Evolutionary conservation across 2,797 vertebrate genomes (phyloP).

Genomic region (Bovichtus diacanthus): DNA sequence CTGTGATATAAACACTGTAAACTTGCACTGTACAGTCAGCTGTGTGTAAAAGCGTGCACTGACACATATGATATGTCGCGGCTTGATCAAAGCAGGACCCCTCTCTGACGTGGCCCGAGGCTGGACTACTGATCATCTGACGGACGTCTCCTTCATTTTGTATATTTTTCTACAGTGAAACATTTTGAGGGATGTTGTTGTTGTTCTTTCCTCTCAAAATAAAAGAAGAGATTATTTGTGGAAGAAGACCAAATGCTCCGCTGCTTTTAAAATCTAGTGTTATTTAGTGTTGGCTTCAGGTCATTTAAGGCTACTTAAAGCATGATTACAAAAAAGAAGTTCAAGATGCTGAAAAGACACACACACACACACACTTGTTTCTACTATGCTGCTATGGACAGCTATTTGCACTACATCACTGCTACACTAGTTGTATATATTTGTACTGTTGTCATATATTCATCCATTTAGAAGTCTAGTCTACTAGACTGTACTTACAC

Average conservation of each 20-base stretch:
- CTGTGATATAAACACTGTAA: not conserved
- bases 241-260: no score
- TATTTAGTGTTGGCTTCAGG: not conserved
- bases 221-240: constrained; percentile 8
- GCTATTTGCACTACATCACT: no score
- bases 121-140: not conserved
- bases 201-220: constrained; percentile 24
- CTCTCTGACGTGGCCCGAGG: not conserved
- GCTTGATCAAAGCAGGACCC: not conserved
- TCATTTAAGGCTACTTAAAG: not conserved
- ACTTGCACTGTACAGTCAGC: constrained; percentile 11
- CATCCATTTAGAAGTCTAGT: no score
- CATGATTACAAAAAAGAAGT: not conserved
- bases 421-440: no score
- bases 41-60: constrained; percentile 1
- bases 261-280: no score
- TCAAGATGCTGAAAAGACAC: no score
- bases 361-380: no score
- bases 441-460: no score
- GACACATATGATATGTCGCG: not conserved
- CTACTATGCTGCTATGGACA: no score
- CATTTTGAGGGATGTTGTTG: not conserved
- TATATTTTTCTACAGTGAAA: not conserved
- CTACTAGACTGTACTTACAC: no score
- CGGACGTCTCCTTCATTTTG: not conserved